Conservation (phyloP, 2,113 vertebrate genomes). For the Chloroceryle aenea region DNA sequence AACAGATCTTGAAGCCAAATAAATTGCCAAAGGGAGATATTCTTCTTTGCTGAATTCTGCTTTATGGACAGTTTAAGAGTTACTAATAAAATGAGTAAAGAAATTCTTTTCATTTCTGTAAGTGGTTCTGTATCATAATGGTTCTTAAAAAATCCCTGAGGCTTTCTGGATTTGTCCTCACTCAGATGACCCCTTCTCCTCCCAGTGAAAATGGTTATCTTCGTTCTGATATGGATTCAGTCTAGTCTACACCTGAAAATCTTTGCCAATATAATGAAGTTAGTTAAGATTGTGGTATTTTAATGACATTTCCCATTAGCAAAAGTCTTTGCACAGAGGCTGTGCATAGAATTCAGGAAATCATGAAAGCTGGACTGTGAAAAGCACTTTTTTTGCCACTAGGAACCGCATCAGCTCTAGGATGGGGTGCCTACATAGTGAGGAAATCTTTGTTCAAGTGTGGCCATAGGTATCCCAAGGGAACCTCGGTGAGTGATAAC, state of each 20-base stretch:
- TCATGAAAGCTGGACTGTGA: not conserved
- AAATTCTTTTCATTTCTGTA: not conserved
- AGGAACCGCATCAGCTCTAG: not conserved
- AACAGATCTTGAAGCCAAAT: not conserved
- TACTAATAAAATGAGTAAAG: not conserved
- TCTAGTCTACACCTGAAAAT: not conserved
- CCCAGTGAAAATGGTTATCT: not conserved
- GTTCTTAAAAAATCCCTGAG: not conserved
- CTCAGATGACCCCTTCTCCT: not conserved
- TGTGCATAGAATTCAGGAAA: not conserved
- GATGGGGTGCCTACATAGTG: not conserved
- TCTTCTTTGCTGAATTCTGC: not conserved
- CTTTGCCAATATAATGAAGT: not conserved
- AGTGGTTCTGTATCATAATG: not conserved
- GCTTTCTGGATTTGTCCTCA: not conserved
- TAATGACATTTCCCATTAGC: not conserved
- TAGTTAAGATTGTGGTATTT: not conserved
- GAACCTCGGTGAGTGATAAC: not conserved
- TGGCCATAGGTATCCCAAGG: not conserved
- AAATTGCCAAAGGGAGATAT: not conserved
- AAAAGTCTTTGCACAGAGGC: not conserved
- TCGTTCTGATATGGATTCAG: not conserved
- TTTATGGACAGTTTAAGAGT: not conserved
- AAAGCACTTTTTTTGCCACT: not conserved
- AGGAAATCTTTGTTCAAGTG: not conserved